These are phyloP conservation scores for Chlamydotis undulata DNA, from an alignment of 2,113 vertebrate genomes.

Conservation along the genomic window DNA sequence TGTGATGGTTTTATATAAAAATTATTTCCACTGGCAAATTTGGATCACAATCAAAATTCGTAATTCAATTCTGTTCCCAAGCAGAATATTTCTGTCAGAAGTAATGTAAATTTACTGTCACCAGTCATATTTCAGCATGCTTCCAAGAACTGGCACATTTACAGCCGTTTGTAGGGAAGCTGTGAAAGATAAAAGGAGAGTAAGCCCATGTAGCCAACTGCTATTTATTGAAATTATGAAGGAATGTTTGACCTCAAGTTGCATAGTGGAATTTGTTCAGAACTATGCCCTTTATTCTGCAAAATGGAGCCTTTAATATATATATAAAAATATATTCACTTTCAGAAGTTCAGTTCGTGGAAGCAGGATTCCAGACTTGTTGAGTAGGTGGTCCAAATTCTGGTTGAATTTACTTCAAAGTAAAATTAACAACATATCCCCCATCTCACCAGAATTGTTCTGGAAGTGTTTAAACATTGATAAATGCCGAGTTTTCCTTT, in stretches of 20 bases:
- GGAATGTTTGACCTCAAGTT: not conserved
- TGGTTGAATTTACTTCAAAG: not conserved
- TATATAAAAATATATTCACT: not conserved
- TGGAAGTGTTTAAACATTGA: not conserved
- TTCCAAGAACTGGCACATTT: not conserved
- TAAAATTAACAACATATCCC: not conserved
- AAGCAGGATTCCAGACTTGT: not conserved
- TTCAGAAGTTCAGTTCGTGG: not conserved
- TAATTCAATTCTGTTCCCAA: not conserved
- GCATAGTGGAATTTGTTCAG: not conserved
- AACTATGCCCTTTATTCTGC: not conserved
- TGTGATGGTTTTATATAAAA: not conserved
- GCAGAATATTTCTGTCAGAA: slow-evolving; percentile 24
- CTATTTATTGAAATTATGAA: not conserved
- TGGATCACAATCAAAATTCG: not conserved
- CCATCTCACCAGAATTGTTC: not conserved
- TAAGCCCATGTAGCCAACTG: not conserved
- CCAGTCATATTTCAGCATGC: not conserved
- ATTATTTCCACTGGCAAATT: not conserved
- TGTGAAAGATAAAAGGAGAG: slow-evolving; percentile 27
- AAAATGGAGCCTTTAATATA: not conserved
- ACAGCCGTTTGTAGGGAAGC: not conserved
- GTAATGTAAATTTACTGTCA: slow-evolving; percentile 1
- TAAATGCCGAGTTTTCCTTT: not conserved
- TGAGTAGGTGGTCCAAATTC: not conserved